These are phyloP conservation scores for Carposina sasakii DNA, from an alignment of 1,140 invertebrate genomes.

Conservation along the genomic window DNA sequence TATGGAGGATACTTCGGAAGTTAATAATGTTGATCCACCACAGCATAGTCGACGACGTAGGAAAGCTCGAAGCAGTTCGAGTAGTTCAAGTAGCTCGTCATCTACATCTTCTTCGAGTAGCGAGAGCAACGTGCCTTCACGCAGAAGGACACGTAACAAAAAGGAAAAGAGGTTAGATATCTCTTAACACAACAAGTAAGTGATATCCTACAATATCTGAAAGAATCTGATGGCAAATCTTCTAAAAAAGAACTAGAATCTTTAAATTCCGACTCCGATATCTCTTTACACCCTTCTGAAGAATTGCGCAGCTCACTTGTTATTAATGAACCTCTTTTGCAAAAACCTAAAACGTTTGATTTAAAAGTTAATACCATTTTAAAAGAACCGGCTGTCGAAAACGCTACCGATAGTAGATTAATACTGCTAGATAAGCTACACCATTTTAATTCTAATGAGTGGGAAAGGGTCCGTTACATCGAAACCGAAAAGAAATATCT, in stretches of 20 bases:
- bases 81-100: neutral
- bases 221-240: neutral
- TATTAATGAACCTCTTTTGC: neutral
- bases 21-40: too few relatives aligned
- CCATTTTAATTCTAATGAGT: neutral
- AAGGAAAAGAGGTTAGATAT: neutral
- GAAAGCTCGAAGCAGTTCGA: neutral
- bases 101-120: neutral
- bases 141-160: neutral
- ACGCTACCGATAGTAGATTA: neutral
- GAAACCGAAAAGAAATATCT: slow-evolving; percentile 5
- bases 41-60: too few relatives aligned
- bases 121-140: neutral
- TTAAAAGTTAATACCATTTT: neutral
- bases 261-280: neutral
- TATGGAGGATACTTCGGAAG: too few relatives aligned
- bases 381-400: slow-evolving; percentile 1
- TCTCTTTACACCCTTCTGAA: neutral
- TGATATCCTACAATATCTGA: neutral
- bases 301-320: neutral
- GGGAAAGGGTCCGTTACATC: neutral
- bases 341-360: neutral
- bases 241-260: neutral
- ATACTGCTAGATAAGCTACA: neutral
- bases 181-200: neutral